Conservation (phyloP, 2,113 vertebrate species). For the Diglossa brunneiventris region DNA sequence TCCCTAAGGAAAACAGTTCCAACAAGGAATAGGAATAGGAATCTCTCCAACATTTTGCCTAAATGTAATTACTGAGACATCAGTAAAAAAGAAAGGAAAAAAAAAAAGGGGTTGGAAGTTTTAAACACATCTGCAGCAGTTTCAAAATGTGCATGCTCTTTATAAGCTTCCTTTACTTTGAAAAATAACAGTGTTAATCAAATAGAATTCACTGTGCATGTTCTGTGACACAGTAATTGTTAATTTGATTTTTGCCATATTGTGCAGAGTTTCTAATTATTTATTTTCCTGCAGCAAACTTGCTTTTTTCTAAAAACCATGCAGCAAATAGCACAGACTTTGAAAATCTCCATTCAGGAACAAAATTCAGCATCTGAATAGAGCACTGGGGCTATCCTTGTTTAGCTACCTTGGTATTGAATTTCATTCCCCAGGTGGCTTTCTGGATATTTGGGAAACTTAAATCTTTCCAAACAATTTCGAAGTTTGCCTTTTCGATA, state of each 20-base stretch:
- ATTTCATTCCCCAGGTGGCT: background rate
- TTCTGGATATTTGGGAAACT: background rate
- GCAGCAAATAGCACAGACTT: background rate
- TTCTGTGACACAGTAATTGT: background rate
- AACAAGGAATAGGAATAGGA: background rate
- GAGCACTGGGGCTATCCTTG: background rate
- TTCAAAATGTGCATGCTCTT: background rate
- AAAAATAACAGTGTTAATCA: background rate
- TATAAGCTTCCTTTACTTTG: background rate
- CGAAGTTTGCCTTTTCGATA: background rate
- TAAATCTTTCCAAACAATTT: background rate
- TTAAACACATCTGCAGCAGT: background rate
- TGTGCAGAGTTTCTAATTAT: background rate
- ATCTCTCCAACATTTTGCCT: constrained; percentile 4
- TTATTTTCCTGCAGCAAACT: background rate
- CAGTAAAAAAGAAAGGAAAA: background rate
- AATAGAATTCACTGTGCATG: background rate
- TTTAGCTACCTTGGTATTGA: background rate
- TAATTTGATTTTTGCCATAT: background rate
- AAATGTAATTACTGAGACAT: background rate
- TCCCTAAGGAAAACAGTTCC: background rate
- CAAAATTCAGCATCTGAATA: background rate
- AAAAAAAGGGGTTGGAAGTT: background rate
- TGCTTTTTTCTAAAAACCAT: background rate
- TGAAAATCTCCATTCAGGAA: background rate